Evolutionary conservation across 2,888 invertebrate species (phyloP).

Genomic region (Holacanthella duospinosa): DNA sequence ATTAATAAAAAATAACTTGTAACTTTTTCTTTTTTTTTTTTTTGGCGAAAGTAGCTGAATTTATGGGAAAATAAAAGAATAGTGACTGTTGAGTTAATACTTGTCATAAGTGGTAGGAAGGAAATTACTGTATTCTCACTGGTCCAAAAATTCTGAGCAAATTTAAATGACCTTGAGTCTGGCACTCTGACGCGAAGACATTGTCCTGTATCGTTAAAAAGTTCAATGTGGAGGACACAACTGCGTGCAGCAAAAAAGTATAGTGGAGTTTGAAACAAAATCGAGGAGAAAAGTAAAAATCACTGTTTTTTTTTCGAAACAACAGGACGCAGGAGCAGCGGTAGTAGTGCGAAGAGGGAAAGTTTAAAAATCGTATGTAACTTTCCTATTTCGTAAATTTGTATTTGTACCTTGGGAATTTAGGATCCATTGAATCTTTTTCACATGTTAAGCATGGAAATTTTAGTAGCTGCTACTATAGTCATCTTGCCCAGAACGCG

Average conservation of each 20-base stretch:
- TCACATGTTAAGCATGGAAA: background rate
- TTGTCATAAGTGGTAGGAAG: too few relatives aligned
- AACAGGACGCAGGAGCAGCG: background rate
- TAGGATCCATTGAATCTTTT: background rate
- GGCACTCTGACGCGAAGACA: background rate
- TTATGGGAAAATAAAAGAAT: too few relatives aligned
- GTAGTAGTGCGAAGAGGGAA: background rate
- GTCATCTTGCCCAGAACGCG: constrained; percentile 3
- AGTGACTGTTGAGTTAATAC: too few relatives aligned
- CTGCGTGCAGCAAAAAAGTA: background rate
- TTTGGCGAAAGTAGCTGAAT: too few relatives aligned
- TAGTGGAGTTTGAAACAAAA: background rate
- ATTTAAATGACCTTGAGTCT: background rate
- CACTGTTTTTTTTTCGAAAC: background rate
- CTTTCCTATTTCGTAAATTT: background rate
- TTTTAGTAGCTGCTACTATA: background rate
- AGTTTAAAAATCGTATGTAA: background rate
- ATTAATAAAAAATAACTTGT: too few relatives aligned
- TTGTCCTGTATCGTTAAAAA: background rate
- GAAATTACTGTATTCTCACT: too few relatives aligned
- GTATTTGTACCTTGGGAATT: background rate
- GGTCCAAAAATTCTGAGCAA: constrained; percentile 1
- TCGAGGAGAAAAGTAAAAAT: background rate
- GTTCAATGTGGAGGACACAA: background rate
- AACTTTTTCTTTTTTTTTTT: too few relatives aligned